phyloP scores from a whole-genome alignment of 2,888 invertebrate species.

The Dermolepida albohirtum region DNA sequence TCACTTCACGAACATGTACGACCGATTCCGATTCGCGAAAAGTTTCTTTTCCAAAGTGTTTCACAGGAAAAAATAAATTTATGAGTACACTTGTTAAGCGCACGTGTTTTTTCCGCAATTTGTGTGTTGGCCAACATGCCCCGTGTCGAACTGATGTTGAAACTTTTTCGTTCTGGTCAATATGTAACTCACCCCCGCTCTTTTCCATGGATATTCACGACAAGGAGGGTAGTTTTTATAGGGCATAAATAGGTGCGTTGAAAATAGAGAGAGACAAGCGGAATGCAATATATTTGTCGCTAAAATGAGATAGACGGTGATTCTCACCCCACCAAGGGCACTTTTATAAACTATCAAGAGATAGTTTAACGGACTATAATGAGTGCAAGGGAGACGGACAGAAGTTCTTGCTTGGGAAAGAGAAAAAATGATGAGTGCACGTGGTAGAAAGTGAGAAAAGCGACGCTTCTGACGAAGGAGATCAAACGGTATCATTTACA shows the following conservation, averaged over 20 bases:
- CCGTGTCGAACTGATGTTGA: slow-evolving; percentile 56
- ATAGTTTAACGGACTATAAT: slow-evolving; percentile 31
- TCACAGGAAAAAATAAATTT: slow-evolving; percentile 8
- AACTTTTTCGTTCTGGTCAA: slow-evolving; percentile 64
- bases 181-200: slow-evolving; percentile 62
- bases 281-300: slow-evolving; percentile 53
- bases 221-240: slow-evolving; percentile 67
- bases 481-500: slow-evolving; percentile 52
- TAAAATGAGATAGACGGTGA: slow-evolving; percentile 35
- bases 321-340: slow-evolving; percentile 48
- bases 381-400: slow-evolving; percentile 48
- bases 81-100: slow-evolving; percentile 24
- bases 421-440: slow-evolving; percentile 60
- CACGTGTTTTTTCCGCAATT: slow-evolving; percentile 43
- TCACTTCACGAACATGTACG: slow-evolving; percentile 64
- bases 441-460: slow-evolving; percentile 60
- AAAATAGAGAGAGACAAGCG: slow-evolving; percentile 53
- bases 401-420: slow-evolving; percentile 54
- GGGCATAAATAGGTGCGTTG: slow-evolving; percentile 62
- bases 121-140: slow-evolving; percentile 45
- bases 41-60: slow-evolving; percentile 29
- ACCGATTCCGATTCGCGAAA: slow-evolving; percentile 48
- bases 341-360: slow-evolving; percentile 50
- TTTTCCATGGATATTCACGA: slow-evolving; percentile 53
- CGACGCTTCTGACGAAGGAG: slow-evolving; percentile 58